Evolutionary conservation across 2,113 vertebrate species (phyloP), one percentile per base, ranked within the genome.

Genomic region (Scomber japonicus): DNA sequence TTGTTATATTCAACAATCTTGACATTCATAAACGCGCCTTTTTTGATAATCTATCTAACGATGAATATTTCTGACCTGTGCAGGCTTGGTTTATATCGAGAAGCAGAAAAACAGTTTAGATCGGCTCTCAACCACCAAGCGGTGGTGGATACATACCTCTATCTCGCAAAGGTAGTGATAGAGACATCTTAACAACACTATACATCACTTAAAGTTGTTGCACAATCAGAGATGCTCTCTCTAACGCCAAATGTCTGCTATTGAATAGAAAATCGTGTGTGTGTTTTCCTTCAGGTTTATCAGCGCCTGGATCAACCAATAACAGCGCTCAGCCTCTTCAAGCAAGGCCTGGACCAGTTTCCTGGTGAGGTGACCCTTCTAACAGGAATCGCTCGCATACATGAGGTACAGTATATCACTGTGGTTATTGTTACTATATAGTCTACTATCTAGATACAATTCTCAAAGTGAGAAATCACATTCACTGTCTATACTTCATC

Each of bases 71-170:
- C 4, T 88, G n/a, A 50, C 35, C n/a, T 83, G 71, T 74, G 30
- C 70, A 96, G 94, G 70, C 92, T 96, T 12, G 92, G 97, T 92
- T 95, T 99, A 66, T 96, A 97, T 91, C 96, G 98, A 84, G 98
- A 99, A 93, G 97, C 98, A 1, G 98, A 99, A 89, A 98, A 99
- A 86, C 98, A 99, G 65, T 99, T 99, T 91, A 94, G 97, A 77
- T 99, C 98, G 35, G 97, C 98, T 73, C 95, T 99, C 83, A 96
- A 95, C 79, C 97, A 99, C 27, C 97, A 99, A 89, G 97, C 97
- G 86, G 96, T 99, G 94, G 96, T 99, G 75, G 98, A 99, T 86
- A 97, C 96, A 0, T 94, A 97, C 91, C 95, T 98, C 81, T 99
- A 98, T 91, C 95, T 99, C 89, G 95, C 97, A 75, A 99, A 99